These are phyloP conservation scores for Ictalurus furcatus DNA, from an alignment of 2,113 vertebrate genomes.

Conservation along the genomic window DNA sequence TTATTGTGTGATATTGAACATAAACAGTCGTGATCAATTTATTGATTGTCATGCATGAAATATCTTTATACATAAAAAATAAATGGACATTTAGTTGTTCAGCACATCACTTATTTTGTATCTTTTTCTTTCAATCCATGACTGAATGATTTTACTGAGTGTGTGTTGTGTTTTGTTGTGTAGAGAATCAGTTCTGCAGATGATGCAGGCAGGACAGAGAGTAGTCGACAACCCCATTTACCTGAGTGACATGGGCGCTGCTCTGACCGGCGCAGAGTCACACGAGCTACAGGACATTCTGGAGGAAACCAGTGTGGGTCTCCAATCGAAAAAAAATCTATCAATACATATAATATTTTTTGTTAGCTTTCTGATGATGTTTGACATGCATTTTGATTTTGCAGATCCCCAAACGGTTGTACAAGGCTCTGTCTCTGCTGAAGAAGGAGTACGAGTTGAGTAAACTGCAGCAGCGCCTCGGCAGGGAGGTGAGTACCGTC, in stretches of 20 bases:
- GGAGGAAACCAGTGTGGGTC: slow-evolving; percentile 90
- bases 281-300: slow-evolving; percentile 93
- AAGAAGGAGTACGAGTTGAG: slow-evolving; percentile 99
- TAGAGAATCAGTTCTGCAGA: slow-evolving; percentile 98
- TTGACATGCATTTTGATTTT: slow-evolving; percentile 1
- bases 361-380: neutral
- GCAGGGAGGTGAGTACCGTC: slow-evolving; percentile 82
- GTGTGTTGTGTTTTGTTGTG: neutral
- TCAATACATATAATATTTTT: too few species aligned
- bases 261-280: slow-evolving; percentile 91
- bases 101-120: neutral
- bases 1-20: neutral
- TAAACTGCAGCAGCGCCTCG: slow-evolving; percentile 95
- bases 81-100: neutral
- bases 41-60: neutral
- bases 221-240: slow-evolving; percentile 99
- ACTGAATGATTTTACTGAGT: neutral
- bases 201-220: slow-evolving; percentile 98
- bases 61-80: neutral
- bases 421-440: slow-evolving; percentile 94
- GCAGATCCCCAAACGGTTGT: slow-evolving; percentile 94
- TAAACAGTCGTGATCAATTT: neutral
- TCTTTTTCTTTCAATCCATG: neutral
- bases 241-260: slow-evolving; percentile 97
- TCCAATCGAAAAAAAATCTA: too few species aligned